phyloP scores from a whole-genome alignment of 2,113 vertebrate species.

The Callaeas wilsoni region DNA sequence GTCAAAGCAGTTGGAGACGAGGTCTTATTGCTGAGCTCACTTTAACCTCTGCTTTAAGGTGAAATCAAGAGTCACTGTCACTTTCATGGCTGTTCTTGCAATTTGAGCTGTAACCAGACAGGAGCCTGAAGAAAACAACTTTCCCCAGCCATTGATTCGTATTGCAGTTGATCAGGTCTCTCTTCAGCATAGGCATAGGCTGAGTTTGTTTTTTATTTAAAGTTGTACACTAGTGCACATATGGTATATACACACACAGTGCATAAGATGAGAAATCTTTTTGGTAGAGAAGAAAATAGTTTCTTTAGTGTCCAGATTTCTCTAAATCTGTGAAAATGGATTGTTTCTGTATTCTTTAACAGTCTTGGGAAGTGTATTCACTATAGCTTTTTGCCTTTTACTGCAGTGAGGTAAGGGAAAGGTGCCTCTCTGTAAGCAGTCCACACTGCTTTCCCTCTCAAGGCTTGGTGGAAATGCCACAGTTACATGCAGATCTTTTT shows the following conservation, averaged over 20 bases:
- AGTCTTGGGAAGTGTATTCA: not conserved
- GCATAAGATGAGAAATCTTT: not conserved
- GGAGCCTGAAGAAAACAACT: not conserved
- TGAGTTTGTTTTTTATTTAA: not conserved
- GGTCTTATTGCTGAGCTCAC: not conserved
- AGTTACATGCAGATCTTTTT: not conserved
- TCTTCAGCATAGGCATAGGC: not conserved
- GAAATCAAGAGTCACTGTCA: not conserved
- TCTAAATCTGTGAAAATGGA: not conserved
- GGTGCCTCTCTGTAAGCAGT: not conserved
- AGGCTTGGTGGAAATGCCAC: not conserved
- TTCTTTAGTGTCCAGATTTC: not conserved
- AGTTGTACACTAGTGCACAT: not conserved
- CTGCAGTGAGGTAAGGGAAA: not conserved
- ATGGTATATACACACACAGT: too few species aligned
- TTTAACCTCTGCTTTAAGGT: not conserved
- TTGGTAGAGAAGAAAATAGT: not conserved
- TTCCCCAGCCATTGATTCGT: not conserved
- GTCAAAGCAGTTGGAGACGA: not conserved
- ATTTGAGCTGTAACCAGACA: not conserved
- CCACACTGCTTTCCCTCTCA: not conserved
- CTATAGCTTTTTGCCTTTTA: not conserved
- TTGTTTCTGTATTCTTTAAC: not conserved
- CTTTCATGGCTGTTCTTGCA: not conserved
- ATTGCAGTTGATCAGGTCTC: not conserved